These are phyloP conservation scores for Esperia sulphurella DNA, from an alignment of 2,888 invertebrate species.

Conservation along the genomic window DNA sequence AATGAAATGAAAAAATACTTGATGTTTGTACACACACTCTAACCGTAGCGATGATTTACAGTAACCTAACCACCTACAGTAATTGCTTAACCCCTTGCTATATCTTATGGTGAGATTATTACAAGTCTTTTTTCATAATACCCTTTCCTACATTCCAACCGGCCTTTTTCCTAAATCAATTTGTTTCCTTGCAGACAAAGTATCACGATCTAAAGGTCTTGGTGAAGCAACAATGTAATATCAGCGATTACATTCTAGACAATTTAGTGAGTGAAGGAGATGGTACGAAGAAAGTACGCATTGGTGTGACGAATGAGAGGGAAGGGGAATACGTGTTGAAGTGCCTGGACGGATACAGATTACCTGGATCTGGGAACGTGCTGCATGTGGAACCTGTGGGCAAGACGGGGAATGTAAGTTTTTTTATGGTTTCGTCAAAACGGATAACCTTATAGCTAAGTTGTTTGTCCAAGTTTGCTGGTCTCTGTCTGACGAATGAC, in stretches of 20 bases:
- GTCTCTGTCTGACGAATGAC: no score
- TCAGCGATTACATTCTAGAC: slow-evolving; percentile 59
- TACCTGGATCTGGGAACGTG: slow-evolving; percentile 40
- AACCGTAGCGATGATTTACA: no score
- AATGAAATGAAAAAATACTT: no score
- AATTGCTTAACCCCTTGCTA: no score
- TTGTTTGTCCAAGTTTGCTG: no score
- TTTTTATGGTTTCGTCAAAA: neutral
- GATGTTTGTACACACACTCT: no score
- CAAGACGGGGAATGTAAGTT: slow-evolving; percentile 31
- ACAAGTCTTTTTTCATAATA: no score
- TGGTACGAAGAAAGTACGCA: slow-evolving; percentile 52
- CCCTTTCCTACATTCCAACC: no score
- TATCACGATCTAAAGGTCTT: slow-evolving; percentile 56
- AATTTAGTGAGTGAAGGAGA: slow-evolving; percentile 41
- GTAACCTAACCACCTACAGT: no score
- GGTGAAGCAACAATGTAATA: slow-evolving; percentile 52
- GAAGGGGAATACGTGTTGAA: slow-evolving; percentile 55
- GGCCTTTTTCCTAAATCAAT: neutral
- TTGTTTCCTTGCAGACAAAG: slow-evolving; percentile 42
- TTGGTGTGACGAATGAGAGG: slow-evolving; percentile 50
- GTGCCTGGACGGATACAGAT: slow-evolving; percentile 50
- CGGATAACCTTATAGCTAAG: no score
- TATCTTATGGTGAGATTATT: neutral
- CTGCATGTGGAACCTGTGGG: slow-evolving; percentile 48